These are phyloP conservation scores for Brassicogethes aeneus DNA, from an alignment of 2,888 invertebrate species.

Conservation along the genomic window DNA sequence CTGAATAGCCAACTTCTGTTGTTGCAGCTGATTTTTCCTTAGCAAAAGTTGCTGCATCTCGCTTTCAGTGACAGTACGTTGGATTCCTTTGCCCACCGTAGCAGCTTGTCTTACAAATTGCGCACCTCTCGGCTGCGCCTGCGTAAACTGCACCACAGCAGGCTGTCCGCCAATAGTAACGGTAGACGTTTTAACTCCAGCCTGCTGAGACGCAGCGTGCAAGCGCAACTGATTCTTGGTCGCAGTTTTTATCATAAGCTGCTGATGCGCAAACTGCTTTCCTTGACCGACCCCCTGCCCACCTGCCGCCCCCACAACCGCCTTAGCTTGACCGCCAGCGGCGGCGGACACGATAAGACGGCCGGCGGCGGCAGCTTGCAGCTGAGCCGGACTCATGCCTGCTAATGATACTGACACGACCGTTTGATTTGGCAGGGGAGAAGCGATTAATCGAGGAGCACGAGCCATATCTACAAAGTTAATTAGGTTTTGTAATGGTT, in stretches of 20 bases:
- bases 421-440: constrained; percentile 31
- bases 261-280: constrained; percentile 47
- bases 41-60: constrained; percentile 47
- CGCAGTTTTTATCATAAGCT: constrained; percentile 49
- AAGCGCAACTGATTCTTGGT: constrained; percentile 35
- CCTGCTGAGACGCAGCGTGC: constrained; percentile 26
- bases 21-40: constrained; percentile 32
- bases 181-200: constrained; percentile 33
- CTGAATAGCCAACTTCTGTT: constrained; percentile 31
- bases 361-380: constrained; percentile 44
- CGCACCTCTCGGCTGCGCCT: constrained; percentile 28
- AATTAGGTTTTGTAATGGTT: constrained; percentile 6
- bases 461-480: constrained; percentile 28
- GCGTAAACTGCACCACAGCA: constrained; percentile 37
- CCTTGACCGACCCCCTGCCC: constrained; percentile 38
- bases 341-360: constrained; percentile 36
- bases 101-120: constrained; percentile 36
- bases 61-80: constrained; percentile 43
- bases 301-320: constrained; percentile 23
- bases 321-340: constrained; percentile 30
- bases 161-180: constrained; percentile 34
- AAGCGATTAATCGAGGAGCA: constrained; percentile 35
- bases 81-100: constrained; percentile 33
- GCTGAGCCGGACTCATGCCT: constrained; percentile 34
- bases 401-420: constrained; percentile 37